Conservation (phyloP, 1,140 invertebrate genomes). For the Chironomus striatipennis region DNA sequence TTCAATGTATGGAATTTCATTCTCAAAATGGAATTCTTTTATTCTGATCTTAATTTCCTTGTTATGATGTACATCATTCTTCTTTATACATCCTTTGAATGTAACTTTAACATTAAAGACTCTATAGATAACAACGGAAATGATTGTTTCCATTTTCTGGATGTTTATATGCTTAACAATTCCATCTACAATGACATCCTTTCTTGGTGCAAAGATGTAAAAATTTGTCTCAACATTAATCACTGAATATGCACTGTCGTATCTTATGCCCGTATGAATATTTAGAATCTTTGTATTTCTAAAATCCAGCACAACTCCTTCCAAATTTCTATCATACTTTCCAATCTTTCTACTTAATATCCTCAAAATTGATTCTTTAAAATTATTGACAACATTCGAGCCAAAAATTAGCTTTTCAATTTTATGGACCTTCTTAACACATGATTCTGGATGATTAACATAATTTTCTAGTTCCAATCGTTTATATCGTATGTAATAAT, state of each 20-base stretch:
- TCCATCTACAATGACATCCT: constrained; percentile 42
- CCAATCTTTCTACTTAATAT: constrained; percentile 40
- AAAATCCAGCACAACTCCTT: constrained; percentile 50
- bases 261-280: constrained; percentile 37
- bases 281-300: constrained; percentile 47
- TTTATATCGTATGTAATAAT: constrained; percentile 37
- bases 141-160: constrained; percentile 29
- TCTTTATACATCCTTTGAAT: constrained; percentile 31
- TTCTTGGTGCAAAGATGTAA: constrained; percentile 48
- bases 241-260: constrained; percentile 46
- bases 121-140: constrained; percentile 36
- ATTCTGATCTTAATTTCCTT: constrained; percentile 36
- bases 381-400: constrained; percentile 44
- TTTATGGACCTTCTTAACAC: constrained; percentile 41
- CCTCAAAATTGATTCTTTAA: constrained; percentile 40
- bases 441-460: constrained; percentile 41
- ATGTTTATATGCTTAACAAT: constrained; percentile 32
- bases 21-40: constrained; percentile 35
- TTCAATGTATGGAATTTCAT: constrained; percentile 37
- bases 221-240: constrained; percentile 47
- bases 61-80: constrained; percentile 31
- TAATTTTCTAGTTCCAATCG: constrained; percentile 34
- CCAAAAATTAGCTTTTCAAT: constrained; percentile 44
- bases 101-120: constrained; percentile 37
- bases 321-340: constrained; percentile 40